Base-by-base conservation (phyloP, 1,140 invertebrate species). In the Lordiphosa clarofinis region DNA sequence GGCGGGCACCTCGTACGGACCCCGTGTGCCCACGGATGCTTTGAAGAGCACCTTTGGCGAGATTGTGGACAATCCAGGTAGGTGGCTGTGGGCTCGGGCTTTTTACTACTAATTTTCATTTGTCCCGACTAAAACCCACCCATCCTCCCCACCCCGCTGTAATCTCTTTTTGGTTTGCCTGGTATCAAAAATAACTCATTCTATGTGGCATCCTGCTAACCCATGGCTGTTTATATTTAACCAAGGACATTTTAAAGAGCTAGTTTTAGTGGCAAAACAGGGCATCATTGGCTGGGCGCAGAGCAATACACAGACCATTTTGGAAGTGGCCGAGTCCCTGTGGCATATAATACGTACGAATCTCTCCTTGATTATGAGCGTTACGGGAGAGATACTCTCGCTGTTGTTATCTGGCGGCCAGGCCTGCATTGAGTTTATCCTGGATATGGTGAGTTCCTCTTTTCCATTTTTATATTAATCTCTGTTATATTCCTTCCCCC, bases 271-370 rank as follows among this genome's bases (percentile, higher is more conserved):
- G 78, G 87, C 88, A 35, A 88, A 88, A 88, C 86, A 89, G 81
- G 93, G 93, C 19, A 90, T 97, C 55, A 92, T 95, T 60, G 92
- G 93, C 35, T 97, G 98, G 90, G 93, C 95, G 3, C 94, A 96
- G 89, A 96, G 97, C 55, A 99, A 99, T 90, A 92, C 99, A 39
- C 97, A 96, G 21, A 97, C 95, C 0, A 91, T 99, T 13, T 92
- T 96, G 66, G 95, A 96, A 2, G 94, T 99, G 3, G 91, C 97
- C 3, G 96, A 98, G 65, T 98, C 97, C 1, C 87, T 98, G n/a
- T 99, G 97, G 96, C 91, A 93, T 15, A 94, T 99, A 35, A 90
- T 99, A 3, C 95, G 96, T 64, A 95, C 96, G 60, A 99, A 99
- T 90, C 92, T 99, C 72, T 96, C 94, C 10, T 91, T 99, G n/a